A percentile compares a stretch with the other conserved stretches of the same genome.
Conservation (phyloP, 2,797 vertebrate genomes). For the Tachyglossus aculeatus region DNA sequence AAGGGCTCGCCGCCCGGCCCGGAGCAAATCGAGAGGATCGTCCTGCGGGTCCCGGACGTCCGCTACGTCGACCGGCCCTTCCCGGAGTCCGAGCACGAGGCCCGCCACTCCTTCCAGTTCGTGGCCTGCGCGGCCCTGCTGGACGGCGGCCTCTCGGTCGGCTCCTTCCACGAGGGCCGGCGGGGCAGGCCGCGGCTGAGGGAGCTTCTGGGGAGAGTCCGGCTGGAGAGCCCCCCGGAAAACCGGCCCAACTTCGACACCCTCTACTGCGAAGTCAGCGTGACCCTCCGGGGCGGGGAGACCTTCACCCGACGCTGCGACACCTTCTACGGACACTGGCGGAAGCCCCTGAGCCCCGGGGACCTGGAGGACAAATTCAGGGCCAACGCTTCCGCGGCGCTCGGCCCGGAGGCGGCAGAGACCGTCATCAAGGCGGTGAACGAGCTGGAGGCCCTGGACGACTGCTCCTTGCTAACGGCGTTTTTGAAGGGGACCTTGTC, state of each 20-base stretch:
- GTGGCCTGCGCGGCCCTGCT: constrained; percentile 84
- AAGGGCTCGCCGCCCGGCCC: constrained; percentile 59
- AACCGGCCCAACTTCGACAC: constrained; percentile 88
- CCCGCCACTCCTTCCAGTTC: constrained; percentile 94
- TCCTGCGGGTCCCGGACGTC: constrained; percentile 83
- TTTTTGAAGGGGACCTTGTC: constrained; percentile 75
- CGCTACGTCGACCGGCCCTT: constrained; percentile 85
- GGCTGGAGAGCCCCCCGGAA: constrained; percentile 78
- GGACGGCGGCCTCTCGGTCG: constrained; percentile 77
- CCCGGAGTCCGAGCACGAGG: constrained; percentile 87
- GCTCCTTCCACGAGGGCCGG: constrained; percentile 75
- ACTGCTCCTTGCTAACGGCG: constrained; percentile 72
- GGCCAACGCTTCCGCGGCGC: constrained; percentile 70
- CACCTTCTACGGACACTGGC: constrained; percentile 95
- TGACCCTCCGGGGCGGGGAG: constrained; percentile 68
- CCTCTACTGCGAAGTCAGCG: constrained; percentile 83
- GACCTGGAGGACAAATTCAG: constrained; percentile 87
- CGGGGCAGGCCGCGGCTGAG: constrained; percentile 72
- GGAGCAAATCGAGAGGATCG: constrained; percentile 72
- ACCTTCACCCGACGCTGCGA: constrained; percentile 66
- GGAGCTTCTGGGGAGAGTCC: constrained; percentile 79
- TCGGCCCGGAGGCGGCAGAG: constrained; percentile 76
- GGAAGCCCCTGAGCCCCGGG: constrained; percentile 84
- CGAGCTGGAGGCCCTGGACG: constrained; percentile 79
- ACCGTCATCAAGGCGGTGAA: constrained; percentile 76